Conservation (phyloP, 2,888 invertebrate genomes). For the Lithophane socia region DNA sequence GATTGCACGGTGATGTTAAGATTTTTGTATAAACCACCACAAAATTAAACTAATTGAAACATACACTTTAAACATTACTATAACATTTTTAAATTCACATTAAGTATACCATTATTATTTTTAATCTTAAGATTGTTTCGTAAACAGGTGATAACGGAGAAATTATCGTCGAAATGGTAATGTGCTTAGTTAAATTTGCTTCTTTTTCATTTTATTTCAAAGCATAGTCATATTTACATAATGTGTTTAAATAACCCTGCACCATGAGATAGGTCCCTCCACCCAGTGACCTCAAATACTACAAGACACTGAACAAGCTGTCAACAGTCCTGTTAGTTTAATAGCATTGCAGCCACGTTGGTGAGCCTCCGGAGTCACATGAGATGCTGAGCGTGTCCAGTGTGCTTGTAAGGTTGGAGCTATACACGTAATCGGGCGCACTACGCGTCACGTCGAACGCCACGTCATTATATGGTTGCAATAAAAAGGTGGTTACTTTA, state of each 20-base stretch:
- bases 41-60: neutral
- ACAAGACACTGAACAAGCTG: conserved; percentile 5
- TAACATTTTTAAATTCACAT: neutral
- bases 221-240: neutral
- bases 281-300: conserved; percentile 31
- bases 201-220: conserved; percentile 12
- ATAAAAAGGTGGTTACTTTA: too few relatives aligned
- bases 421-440: neutral
- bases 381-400: conserved; percentile 7
- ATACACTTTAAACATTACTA: neutral
- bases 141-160: neutral
- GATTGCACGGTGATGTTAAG: neutral
- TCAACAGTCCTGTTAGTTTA: neutral
- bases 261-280: conserved; percentile 19
- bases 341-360: neutral
- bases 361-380: too few relatives aligned
- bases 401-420: neutral
- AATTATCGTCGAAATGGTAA: neutral
- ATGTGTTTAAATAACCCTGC: neutral
- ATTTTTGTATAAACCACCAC: neutral
- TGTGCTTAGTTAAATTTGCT: conserved; percentile 7
- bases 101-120: neutral
- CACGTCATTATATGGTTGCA: neutral
- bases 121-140: neutral
- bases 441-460: neutral